Conservation (phyloP, 2,888 invertebrate species). For the Hermodice carunculata region DNA sequence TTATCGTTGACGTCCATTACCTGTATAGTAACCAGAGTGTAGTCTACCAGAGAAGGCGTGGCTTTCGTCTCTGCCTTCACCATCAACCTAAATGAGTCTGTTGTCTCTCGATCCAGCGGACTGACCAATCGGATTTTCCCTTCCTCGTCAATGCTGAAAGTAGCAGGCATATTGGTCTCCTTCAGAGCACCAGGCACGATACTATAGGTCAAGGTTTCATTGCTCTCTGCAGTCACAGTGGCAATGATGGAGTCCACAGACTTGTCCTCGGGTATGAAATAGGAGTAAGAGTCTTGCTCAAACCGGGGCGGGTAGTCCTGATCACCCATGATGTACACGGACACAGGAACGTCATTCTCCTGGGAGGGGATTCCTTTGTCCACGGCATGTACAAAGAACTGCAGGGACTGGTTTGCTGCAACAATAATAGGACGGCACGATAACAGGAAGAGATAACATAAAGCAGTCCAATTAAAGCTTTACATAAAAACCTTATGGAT, state of each 20-base stretch:
- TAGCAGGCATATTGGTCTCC: slow-evolving; percentile 52
- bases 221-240: slow-evolving; percentile 77
- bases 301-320: slow-evolving; percentile 81
- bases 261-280: slow-evolving; percentile 85
- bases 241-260: slow-evolving; percentile 80
- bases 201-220: slow-evolving; percentile 74
- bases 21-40: slow-evolving; percentile 77
- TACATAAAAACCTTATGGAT: too few species aligned
- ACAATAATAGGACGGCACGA: neutral
- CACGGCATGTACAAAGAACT: slow-evolving; percentile 89
- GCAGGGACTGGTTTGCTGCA: slow-evolving; percentile 75
- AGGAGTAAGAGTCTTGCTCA: slow-evolving; percentile 79
- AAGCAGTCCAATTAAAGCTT: too few species aligned
- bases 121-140: slow-evolving; percentile 78
- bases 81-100: slow-evolving; percentile 66
- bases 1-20: slow-evolving; percentile 93
- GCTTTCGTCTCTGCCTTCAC: slow-evolving; percentile 79
- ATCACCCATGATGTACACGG: slow-evolving; percentile 82
- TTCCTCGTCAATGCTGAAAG: slow-evolving; percentile 55
- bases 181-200: slow-evolving; percentile 76
- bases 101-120: slow-evolving; percentile 85
- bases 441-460: too few species aligned
- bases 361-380: slow-evolving; percentile 81
- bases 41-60: slow-evolving; percentile 79
- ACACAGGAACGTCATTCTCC: slow-evolving; percentile 86